These are phyloP conservation scores for Thyatira batis DNA, from an alignment of 2,888 invertebrate genomes.

Conservation along the genomic window DNA sequence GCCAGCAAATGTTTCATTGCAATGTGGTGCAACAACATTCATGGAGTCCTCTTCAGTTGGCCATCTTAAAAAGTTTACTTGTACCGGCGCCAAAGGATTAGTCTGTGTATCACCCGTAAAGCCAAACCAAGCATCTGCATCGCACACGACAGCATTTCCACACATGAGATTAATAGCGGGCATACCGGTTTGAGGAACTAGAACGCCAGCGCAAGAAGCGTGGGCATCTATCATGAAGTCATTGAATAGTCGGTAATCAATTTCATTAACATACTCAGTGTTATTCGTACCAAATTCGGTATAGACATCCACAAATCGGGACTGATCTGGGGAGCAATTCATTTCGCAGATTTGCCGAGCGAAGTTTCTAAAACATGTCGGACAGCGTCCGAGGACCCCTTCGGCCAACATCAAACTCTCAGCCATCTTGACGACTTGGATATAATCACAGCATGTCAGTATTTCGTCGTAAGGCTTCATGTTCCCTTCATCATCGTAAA, in stretches of 20 bases:
- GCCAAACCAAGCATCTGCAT: constrained; percentile 83
- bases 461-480: constrained; percentile 58
- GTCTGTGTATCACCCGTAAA: constrained; percentile 82
- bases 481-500: constrained; percentile 62
- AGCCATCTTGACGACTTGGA: constrained; percentile 79
- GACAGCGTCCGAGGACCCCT: constrained; percentile 89
- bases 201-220: constrained; percentile 90
- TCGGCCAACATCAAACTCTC: constrained; percentile 83
- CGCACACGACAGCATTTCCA: constrained; percentile 86
- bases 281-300: constrained; percentile 32
- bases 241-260: constrained; percentile 80
- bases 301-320: constrained; percentile 58
- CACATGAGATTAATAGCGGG: constrained; percentile 91
- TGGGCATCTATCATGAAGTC: constrained; percentile 85
- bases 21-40: constrained; percentile 72
- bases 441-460: constrained; percentile 83
- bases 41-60: constrained; percentile 66
- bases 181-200: constrained; percentile 88
- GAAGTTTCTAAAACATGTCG: constrained; percentile 90
- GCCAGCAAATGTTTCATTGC: constrained; percentile 81
- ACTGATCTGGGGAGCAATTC: constrained; percentile 90
- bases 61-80: constrained; percentile 81
- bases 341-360: constrained; percentile 89
- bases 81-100: constrained; percentile 84
- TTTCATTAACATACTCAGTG: constrained; percentile 64